Base-by-base conservation (phyloP, 2,113 vertebrate species). In the Cariama cristata region DNA sequence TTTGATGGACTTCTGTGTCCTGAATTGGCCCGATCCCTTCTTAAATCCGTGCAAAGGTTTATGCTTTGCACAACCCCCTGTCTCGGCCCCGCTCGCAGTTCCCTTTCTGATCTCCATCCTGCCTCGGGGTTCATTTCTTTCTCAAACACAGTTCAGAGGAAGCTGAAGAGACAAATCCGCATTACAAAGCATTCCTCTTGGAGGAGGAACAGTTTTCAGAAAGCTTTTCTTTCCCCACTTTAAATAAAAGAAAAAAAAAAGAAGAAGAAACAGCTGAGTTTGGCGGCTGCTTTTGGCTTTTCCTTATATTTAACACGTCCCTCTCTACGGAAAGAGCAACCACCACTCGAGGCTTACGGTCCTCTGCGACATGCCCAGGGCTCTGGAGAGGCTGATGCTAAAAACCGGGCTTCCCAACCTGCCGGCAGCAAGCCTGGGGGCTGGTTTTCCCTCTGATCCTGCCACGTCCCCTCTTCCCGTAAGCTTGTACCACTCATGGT, bases 81-180 rank as follows among this genome's bases (percentile, higher is more conserved):
- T 23, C 55, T 90, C 83, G 71, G 91, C 68, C 4, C 55, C 3
- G 10, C 75, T 82, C 9, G 14, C 4, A 0, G 18, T 79, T 90
- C 60, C 28, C 52, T 88, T 95, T 60, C 62, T 6, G 2, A 74
- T 90, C 74, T 75, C 8, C 0, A 24, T 63, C 38, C 71, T 35
- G 74, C 93, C 96, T 90, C n/a, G 1, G 95, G 91, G 72, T 62
- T 91, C 38, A 89, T 96, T 94, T 92, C 80, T 94, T 81, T 53
- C 87, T 89, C 80, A 66, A 89, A 74, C 14, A 23, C 3, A 3
- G 68, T 93, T 96, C 68, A 89, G 87, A 89, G 59, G 50, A 91
- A 91, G 64, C 50, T 92, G 58, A 23, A 93, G 83, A 95, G 89
- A 80, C 45, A 35, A 91, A 83, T 53, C 91, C 91, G 56, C 67